Base-by-base conservation (phyloP, 2,797 vertebrate species). In the Neostethus bicornis region DNA sequence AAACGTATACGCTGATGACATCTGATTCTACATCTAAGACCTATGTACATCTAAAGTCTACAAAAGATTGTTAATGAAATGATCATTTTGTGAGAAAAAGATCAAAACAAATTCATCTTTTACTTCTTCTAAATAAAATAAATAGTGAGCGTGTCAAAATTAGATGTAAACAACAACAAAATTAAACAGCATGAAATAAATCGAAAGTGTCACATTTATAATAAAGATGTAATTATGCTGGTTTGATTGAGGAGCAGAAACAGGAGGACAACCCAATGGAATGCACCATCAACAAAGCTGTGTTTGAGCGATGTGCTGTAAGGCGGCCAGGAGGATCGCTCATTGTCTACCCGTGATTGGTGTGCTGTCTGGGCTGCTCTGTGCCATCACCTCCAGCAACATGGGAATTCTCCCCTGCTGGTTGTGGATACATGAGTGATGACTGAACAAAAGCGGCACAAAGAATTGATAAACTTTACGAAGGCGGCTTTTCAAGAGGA, bases 231-330 rank as follows among this genome's bases (percentile, higher is more conserved):
- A 64, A 67, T 73, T 25, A 60, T 38, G 28, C 44, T 44, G 57
- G 37, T 72, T 61, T 73, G 43, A 78, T 72, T 52, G 45, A 37
- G 16, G 31, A 59, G 43, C 16, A 24, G 23, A 66, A 73, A 61
- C 56, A 46, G 29, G 26, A 60, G 53, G 47, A 77, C 73, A 79
- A 77, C 75, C n/a, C 48, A 24, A 51, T 77, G 82, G 85, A 86
- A 87, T 86, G 79, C 61, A 51, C 51, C 1, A 9, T 60, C 19
- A 80, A 87, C 88, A 90, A 85, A 84, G 85, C 83, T 73, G 42
- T 24, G 65, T 79, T 84, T 88, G 85, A 90, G 74, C 80, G 86
- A 87, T 87, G 86, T 85, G 66, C 80, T 85, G 83, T 87, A 86
- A 78, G 68, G 70, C 74, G 57, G 83, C 84, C 80, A 77, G 75